Percentiles rank a stretch among this genome's conserved stretches.
Evolutionary conservation across 2,888 invertebrate species (phyloP).

Genomic region (Aporophyla lueneburgensis): DNA sequence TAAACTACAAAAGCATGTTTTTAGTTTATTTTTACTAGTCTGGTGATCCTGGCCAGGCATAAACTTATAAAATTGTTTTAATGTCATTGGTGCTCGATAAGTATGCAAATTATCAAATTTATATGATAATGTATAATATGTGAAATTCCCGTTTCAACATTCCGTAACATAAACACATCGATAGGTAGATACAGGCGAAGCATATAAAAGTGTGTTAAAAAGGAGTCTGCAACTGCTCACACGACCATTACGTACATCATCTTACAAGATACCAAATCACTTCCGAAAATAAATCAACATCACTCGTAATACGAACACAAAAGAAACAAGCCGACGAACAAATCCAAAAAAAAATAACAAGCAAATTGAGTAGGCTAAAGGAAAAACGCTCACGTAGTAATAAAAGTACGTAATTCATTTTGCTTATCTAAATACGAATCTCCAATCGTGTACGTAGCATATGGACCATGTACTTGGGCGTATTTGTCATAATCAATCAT

Average conservation of each 20-base stretch:
- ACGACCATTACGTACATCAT: background rate
- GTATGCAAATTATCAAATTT: too few species aligned
- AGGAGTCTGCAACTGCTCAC: background rate
- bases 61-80: too few species aligned
- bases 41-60: too few species aligned
- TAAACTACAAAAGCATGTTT: too few species aligned
- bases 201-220: too few species aligned
- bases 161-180: too few species aligned
- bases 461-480: conserved; percentile 67
- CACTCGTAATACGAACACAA: background rate
- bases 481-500: conserved; percentile 87
- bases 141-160: too few species aligned
- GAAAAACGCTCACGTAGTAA: conserved; percentile 54
- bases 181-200: too few species aligned
- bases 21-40: too few species aligned
- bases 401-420: conserved; percentile 75
- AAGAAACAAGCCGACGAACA: conserved; percentile 6
- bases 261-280: background rate
- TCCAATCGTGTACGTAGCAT: conserved; percentile 72
- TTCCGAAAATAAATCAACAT: conserved; percentile 10
- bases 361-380: conserved; percentile 52
- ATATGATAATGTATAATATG: too few species aligned
- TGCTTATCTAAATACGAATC: conserved; percentile 81
- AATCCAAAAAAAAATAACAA: conserved; percentile 38
- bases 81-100: too few species aligned